Base-by-base conservation (phyloP, 2,113 vertebrate species). In the Trichomycterus rosablanca region DNA sequence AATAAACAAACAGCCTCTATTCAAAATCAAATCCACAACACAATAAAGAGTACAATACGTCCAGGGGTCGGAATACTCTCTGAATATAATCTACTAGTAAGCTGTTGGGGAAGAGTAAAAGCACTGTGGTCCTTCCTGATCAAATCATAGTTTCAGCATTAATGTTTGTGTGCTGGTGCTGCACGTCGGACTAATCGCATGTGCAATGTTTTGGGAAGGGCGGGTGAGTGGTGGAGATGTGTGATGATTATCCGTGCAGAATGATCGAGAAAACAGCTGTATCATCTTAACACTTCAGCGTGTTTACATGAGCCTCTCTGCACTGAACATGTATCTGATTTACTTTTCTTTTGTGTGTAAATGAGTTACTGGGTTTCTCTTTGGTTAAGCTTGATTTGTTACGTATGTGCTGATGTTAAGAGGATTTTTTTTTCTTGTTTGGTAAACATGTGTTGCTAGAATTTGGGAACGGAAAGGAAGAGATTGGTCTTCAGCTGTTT, bases 231-330 rank as follows among this genome's bases (percentile, higher is more conserved):
- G n/a, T n/a, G n/a, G n/a, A n/a, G 26, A 39, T 60, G 71, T 77
- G 78, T 15, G 81, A 82, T 82, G 79, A 81, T 79, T 81, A 83
- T 79, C 67, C 34, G 37, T 69, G 63, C 72, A 54, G 44, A 67
- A 57, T 6, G 45, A 80, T 76, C 75, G 66, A 62, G 76, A 73
- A 78, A 70, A 74, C 84, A 88, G 84, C 78, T 85, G 83, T 79
- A 81, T 84, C 81, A 70, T 85, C 78, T 81, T 81, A 84, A 76
- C 81, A 49, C 40, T 22, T 73, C 70, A 67, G 50, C 67, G 80
- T 86, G 83, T 87, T 86, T 87, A 87, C 80, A 70, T 40, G 53
- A 80, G 62, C 63, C 59, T 73, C 73, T 67, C 39, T 66, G 37
- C 69, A 70, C 69, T 76, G 4, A 42, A 63, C 51, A 73, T 34